Percentiles rank a stretch among this genome's conserved stretches.
These are phyloP conservation scores for Cydia fagiglandana DNA, from an alignment of 1,140 invertebrate genomes.

Conservation along the genomic window DNA sequence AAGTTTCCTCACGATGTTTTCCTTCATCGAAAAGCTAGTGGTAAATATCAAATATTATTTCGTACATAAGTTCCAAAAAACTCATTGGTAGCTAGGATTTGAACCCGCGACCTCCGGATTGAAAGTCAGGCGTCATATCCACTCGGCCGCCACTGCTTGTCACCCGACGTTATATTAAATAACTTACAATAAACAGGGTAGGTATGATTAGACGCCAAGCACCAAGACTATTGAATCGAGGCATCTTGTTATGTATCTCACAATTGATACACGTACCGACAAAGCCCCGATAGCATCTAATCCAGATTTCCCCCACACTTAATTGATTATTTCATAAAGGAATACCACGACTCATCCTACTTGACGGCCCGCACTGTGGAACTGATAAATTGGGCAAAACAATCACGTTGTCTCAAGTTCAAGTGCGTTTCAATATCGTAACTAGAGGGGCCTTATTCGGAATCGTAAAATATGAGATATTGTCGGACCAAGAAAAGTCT, in stretches of 20 bases:
- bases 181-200: too few species aligned
- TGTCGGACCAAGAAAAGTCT: too few species aligned
- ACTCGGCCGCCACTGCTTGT: too few species aligned
- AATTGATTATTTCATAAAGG: slow-evolving; percentile 76
- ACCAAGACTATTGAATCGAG: slow-evolving; percentile 47
- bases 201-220: slow-evolving; percentile 32
- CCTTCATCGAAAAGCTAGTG: too few species aligned
- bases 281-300: slow-evolving; percentile 69
- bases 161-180: too few species aligned
- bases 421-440: slow-evolving; percentile 44
- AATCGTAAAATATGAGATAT: neutral
- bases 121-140: too few species aligned
- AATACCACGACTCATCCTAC: slow-evolving; percentile 64
- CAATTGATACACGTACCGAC: slow-evolving; percentile 70
- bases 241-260: slow-evolving; percentile 64
- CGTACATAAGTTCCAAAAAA: too few species aligned
- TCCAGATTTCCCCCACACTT: slow-evolving; percentile 71
- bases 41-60: too few species aligned
- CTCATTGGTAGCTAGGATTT: too few species aligned
- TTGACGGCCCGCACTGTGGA: slow-evolving; percentile 49
- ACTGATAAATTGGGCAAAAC: slow-evolving; percentile 58
- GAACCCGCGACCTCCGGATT: too few species aligned
- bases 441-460: neutral
- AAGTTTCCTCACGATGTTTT: too few species aligned
- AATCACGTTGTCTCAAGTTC: slow-evolving; percentile 53